Evolutionary conservation across 92 coral and sea anemone genomes (phyloP), one percentile per base, ranked within the genome.

Genomic region (Isaurus tuberculatus): DNA sequence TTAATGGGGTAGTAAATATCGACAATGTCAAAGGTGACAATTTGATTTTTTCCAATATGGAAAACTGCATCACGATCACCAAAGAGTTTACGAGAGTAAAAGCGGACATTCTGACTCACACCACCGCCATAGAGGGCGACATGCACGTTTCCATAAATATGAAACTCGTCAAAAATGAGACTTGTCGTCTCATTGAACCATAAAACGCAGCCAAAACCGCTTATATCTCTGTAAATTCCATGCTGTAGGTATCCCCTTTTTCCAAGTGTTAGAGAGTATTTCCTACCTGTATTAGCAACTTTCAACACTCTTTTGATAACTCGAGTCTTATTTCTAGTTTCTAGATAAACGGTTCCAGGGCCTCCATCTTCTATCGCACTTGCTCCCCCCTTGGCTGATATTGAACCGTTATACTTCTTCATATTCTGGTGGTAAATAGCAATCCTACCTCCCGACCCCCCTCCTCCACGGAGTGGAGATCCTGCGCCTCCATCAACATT

Each of bases 391-490:
- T 88, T 90, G 19, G 91, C 92, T 28, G 95, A 91, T 28, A 91
- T 69, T 8, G 95, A 74, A 19, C 95, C 95, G 67, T 91, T 91
- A 79, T 81, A 91, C 60, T 91, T 91, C 61, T 72, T 85, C 87
- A 91, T 89, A 30, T 80, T 81, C 20, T 79, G 84, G 65, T 91
- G 91, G 57, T 89, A 85, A 34, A 91, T 64, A 46, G 90, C 95
- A 7, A 91, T 23, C 30, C 95, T 70, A 6, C 95, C 95, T 19
- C 95, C 95, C 2, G 95, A 89, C 4, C 95, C 95, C 10, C 95
- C 95, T 28, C 95, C 94, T 0, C 91, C 95, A 3, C 29, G 77
- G 27, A 74, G 66, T 4, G 87, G 81, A 29, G 95, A 91, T 2
- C 95, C 95, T 28, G 69, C 84, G 4, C 95, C 95, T 20, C 95